Evolutionary conservation across 2,888 invertebrate genomes (phyloP).

Genomic region (Empis livida): DNA sequence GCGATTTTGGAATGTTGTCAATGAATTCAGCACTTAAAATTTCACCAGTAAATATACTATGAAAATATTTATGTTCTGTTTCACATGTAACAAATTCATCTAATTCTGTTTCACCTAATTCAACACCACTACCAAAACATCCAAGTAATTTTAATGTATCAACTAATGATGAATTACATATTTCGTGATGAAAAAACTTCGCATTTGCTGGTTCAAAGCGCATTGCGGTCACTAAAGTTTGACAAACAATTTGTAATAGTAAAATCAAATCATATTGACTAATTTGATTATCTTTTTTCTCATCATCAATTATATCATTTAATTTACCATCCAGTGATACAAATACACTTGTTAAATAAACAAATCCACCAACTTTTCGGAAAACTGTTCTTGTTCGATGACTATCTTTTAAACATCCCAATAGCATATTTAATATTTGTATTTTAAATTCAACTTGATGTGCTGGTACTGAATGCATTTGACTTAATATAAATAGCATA

Average conservation of each 20-base stretch:
- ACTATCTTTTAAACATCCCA: constrained; percentile 85
- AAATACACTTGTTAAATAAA: constrained; percentile 91
- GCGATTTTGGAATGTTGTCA: constrained; percentile 58
- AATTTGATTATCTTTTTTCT: constrained; percentile 28
- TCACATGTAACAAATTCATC: constrained; percentile 26
- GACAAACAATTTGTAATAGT: constrained; percentile 78
- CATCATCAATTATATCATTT: constrained; percentile 32
- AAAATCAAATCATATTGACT: constrained; percentile 52
- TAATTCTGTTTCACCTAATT: constrained; percentile 37
- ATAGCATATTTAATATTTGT: constrained; percentile 77
- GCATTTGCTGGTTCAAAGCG: constrained; percentile 98
- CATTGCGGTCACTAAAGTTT: constrained; percentile 94
- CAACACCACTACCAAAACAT: constrained; percentile 56
- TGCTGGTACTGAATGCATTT: constrained; percentile 81
- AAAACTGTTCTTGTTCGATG: constrained; percentile 94
- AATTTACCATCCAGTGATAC: constrained; percentile 82
- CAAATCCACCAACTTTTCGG: constrained; percentile 95
- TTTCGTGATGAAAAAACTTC: constrained; percentile 94
- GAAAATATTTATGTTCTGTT: constrained; percentile 40
- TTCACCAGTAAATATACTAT: constrained; percentile 64
- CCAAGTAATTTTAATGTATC: constrained; percentile 86
- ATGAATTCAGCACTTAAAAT: constrained; percentile 44
- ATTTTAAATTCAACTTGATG: constrained; percentile 73
- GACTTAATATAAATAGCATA: constrained; percentile 81
- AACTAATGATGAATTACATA: constrained; percentile 86